phyloP scores from a whole-genome alignment of 35 echinoderm and acorn worm genomes.

The Patiria miniata region DNA sequence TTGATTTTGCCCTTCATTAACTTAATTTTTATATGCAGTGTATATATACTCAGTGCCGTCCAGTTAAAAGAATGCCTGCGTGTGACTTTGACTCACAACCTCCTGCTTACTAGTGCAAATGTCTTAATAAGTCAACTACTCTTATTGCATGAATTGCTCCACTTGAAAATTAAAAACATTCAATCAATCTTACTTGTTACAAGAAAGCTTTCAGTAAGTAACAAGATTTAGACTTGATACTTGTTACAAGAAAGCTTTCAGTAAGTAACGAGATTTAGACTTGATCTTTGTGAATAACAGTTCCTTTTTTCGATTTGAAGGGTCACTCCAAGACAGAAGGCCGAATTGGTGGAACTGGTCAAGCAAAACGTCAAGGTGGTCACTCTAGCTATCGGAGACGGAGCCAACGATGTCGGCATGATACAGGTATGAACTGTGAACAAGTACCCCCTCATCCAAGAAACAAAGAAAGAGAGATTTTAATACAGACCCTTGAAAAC shows the following conservation, averaged over 20 bases:
- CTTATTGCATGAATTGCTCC: too few species aligned
- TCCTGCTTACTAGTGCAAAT: too few species aligned
- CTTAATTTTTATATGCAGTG: too few species aligned
- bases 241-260: not conserved
- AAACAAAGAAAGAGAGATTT: too few species aligned
- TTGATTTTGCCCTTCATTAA: too few species aligned
- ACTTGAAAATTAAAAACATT: too few species aligned
- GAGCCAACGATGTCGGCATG: conserved; percentile 98
- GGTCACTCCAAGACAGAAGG: conserved; percentile 86
- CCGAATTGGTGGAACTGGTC: conserved; percentile 89
- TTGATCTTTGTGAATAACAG: not conserved
- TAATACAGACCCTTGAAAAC: too few species aligned
- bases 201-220: not conserved
- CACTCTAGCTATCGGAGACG: conserved; percentile 90
- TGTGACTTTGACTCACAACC: too few species aligned
- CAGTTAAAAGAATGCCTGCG: too few species aligned
- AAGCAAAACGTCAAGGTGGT: conserved; percentile 86
- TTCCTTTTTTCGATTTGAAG: conserved; percentile 29
- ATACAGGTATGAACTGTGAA: conserved; percentile 72
- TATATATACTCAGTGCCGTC: too few species aligned
- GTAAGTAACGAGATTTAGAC: not conserved
- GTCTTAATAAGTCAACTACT: too few species aligned
- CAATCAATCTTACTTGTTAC: not conserved
- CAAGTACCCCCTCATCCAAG: too few species aligned
- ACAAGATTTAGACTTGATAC: not conserved